Base-by-base conservation (phyloP, 2,888 invertebrate species). In the Cheilosia grossa region DNA sequence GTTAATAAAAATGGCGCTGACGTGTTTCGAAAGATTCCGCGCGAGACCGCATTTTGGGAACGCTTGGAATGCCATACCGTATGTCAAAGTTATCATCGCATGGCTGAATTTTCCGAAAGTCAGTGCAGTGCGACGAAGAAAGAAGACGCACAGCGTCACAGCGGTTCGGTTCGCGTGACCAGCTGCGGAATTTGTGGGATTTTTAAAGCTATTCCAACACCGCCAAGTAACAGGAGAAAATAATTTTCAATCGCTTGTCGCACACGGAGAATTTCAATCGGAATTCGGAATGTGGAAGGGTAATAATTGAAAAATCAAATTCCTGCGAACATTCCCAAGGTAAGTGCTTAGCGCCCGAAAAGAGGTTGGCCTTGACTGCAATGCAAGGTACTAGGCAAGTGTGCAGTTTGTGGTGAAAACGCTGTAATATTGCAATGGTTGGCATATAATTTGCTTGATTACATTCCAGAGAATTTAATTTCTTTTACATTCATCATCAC, bases 141-240 rank as follows among this genome's bases (percentile, higher is more conserved):
- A 49, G 24, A 13, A 49, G 63, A 69, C 49, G 49, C 33, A 17
- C 58, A 49, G 4, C 58, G n/a, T 58, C 33, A 17, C 58, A 49
- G 4, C 58, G n/a, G 17, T 4, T 33, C 19, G 64, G 30, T 17
- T 63, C 3, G 61, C 33, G 7, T 56, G 51, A 17, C 30, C 21
- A 33, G 10, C 63, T 63, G 72, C 72, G 86, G 86, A 82, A 86
- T 86, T 77, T 51, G 59, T 82, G 72, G 63, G 64, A 82, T 86
- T 82, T 73, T 86, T 74, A 69, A 86, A 86, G 81, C 73, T 86
- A 86, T 86, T 86, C 78, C 61, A 82, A 82, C 64, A 69, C 61
- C 75, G 81, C 78, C 69, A 49, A 82, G 86, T 86, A 86, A 81
- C 86, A 86, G 86, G 86, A 64, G 86, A 86, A 86, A 86, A 86